These are phyloP conservation scores for Rhagologus leucostigma DNA, from an alignment of 2,113 vertebrate genomes.

Conservation along the genomic window DNA sequence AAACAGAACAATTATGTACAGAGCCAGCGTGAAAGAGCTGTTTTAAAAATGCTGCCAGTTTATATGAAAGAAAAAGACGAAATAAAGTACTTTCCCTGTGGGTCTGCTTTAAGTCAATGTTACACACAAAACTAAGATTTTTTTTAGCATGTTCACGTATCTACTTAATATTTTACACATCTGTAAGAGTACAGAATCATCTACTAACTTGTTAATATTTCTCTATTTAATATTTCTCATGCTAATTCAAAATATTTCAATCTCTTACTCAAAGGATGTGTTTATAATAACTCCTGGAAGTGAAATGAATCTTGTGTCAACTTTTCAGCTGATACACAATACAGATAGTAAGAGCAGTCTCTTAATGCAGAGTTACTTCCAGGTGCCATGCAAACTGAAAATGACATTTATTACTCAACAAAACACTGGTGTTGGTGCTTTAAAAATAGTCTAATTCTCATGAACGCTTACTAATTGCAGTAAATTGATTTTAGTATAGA, in stretches of 20 bases:
- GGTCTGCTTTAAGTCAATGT: not conserved
- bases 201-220: not conserved
- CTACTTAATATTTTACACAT: not conserved
- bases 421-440: not conserved
- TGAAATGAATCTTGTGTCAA: not conserved
- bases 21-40: not conserved
- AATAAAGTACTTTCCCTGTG: not conserved
- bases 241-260: not conserved
- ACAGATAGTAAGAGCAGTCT: not conserved
- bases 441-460: not conserved
- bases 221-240: not conserved
- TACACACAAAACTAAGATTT: not conserved
- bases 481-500: not conserved
- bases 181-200: not conserved
- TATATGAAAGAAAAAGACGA: not conserved
- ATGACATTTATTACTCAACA: not conserved
- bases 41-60: not conserved
- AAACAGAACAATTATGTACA: not conserved
- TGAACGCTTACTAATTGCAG: fast-evolving
- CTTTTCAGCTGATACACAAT: not conserved
- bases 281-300: not conserved
- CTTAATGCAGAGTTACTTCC: not conserved
- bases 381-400: not conserved
- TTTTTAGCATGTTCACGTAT: not conserved
- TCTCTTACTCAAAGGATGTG: not conserved